Evolutionary conservation across 2,113 vertebrate genomes (phyloP), one percentile per base, ranked within the genome.

Genomic region (Typhlomys cinereus): DNA sequence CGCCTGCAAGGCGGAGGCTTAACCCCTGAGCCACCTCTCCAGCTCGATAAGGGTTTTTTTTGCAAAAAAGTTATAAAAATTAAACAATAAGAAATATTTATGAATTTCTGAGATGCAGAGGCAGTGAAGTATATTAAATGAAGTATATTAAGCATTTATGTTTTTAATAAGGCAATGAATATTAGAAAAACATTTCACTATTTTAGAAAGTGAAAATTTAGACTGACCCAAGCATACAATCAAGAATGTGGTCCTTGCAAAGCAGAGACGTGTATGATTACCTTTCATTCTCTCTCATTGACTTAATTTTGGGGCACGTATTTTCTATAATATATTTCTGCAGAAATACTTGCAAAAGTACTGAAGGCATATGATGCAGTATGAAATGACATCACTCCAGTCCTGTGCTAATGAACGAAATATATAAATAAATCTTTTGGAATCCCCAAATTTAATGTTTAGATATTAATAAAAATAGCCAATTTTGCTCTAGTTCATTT

Each of bases 271-370:
- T 7, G 23, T n/a, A 4, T 41, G 12, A 59, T 36, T 25, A 78
- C 25, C 44, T 90, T 83, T 76, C 34, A 88, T 27, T 88, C 10
- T 41, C 1, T 70, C 69, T 3, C 81, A 87, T 21, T 93, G 59
- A 89, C 66, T 90, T 92, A 82, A 73, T 7, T 87, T 80, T 70
- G 14, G 21, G 59, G 11, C 25, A 57, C 79, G 8, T n/a, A 61
- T 41, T 64, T 90, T 57, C 71, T 85, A 64, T 25, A 13, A 83
- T 18, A 85, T 64, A 31, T 44, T 80, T 87, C 69, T 39, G 59
- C 73, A 57, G 67, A 91, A 93, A 83, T 62, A 70, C 2, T 90
- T 84, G 66, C 74, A 23, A 87, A 64, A 84, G 70, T 64, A 7
- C 8, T 84, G 79, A 92, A 44, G 7, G 75, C 15, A 50, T 31